A percentile compares a stretch with the other conserved stretches of the same genome.
phyloP scores from a whole-genome alignment of 1,140 invertebrate species.

The Coenobita brevimanus region DNA sequence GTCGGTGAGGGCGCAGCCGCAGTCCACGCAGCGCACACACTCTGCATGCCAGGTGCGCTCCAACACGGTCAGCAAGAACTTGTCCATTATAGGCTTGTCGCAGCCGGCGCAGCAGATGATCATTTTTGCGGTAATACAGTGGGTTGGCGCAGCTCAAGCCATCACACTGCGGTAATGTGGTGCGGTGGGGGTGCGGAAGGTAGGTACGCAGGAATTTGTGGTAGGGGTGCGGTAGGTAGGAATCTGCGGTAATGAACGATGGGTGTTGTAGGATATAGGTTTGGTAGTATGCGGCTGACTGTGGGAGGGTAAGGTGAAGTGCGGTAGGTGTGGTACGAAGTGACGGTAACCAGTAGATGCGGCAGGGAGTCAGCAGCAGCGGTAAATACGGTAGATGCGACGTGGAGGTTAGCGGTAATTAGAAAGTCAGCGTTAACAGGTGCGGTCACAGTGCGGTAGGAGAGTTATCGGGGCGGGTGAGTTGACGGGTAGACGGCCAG shows the following conservation, averaged over 20 bases:
- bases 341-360: too few species aligned
- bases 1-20: conserved; percentile 91
- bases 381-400: too few species aligned
- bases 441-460: conserved; percentile 16
- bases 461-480: neutral
- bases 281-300: too few species aligned
- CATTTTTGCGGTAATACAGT: conserved; percentile 72
- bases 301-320: too few species aligned
- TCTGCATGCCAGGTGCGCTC: conserved; percentile 97
- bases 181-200: too few species aligned
- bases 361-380: too few species aligned
- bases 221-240: too few species aligned
- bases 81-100: conserved; percentile 97
- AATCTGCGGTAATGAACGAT: too few species aligned
- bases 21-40: conserved; percentile 97
- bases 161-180: conserved; percentile 24
- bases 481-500: conserved; percentile 26
- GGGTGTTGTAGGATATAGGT: too few species aligned
- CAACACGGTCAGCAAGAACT: conserved; percentile 96
- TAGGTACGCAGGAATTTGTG: too few species aligned
- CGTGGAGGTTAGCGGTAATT: too few species aligned
- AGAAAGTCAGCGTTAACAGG: neutral
- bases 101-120: conserved; percentile 95
- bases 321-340: too few species aligned
- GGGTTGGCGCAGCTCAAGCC: conserved; percentile 33